These are phyloP conservation scores for Brassicogethes aeneus DNA, from an alignment of 2,888 invertebrate genomes.

Conservation along the genomic window DNA sequence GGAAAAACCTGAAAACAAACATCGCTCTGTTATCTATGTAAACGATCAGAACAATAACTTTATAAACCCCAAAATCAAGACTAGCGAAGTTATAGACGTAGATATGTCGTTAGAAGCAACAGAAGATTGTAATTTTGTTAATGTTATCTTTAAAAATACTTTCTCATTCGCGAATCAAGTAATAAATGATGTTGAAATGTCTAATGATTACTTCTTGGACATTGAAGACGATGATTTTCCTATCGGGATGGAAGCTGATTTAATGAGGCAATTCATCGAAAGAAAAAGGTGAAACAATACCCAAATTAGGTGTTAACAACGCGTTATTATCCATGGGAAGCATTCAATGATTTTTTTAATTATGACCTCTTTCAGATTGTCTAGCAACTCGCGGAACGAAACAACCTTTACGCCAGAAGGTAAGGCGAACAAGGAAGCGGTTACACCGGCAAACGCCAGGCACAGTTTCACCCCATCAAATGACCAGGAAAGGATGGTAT, in stretches of 20 bases:
- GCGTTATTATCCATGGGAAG: too few relatives aligned
- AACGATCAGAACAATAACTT: constrained; percentile 22
- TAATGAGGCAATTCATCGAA: constrained; percentile 27
- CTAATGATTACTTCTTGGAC: constrained; percentile 21
- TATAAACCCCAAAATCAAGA: constrained; percentile 20
- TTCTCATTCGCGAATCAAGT: constrained; percentile 36
- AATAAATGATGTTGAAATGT: constrained; percentile 32
- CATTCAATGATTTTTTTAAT: too few relatives aligned
- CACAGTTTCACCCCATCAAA: constrained; percentile 22
- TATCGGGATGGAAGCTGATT: constrained; percentile 37
- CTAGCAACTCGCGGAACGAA: constrained; percentile 43
- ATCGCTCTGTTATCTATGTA: constrained; percentile 38
- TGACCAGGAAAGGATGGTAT: constrained; percentile 34
- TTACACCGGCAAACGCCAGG: too few relatives aligned
- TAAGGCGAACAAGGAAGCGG: constrained; percentile 27
- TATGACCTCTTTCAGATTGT: too few relatives aligned
- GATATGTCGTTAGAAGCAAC: constrained; percentile 30
- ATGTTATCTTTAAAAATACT: constrained; percentile 36
- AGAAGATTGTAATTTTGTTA: constrained; percentile 32
- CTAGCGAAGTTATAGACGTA: constrained; percentile 35
- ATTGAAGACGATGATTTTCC: constrained; percentile 35
- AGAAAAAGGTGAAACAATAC: constrained; percentile 22
- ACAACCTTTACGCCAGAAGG: constrained; percentile 19
- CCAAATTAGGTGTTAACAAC: too few relatives aligned
- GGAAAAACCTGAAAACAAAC: constrained; percentile 14